Conservation (phyloP, 2,113 vertebrate genomes). For the Lethenteron camtschaticum region DNA sequence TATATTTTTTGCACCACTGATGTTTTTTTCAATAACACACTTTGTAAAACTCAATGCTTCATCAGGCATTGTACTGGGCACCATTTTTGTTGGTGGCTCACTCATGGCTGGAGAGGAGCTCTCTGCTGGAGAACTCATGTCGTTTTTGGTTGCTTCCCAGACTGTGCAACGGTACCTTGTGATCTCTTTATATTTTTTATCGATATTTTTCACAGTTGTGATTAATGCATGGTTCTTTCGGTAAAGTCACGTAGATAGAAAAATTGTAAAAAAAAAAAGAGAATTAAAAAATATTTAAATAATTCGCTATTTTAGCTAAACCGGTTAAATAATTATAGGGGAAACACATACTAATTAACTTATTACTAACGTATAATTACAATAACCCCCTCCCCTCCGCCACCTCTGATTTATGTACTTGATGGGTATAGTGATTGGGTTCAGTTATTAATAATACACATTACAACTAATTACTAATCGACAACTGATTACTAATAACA, state of each 20-base stretch:
- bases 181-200: no score
- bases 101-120: constrained; percentile 55
- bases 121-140: constrained; percentile 78
- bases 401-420: no score
- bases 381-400: no score
- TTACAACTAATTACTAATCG: no score
- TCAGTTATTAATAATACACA: no score
- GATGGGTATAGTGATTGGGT: no score
- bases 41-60: background rate
- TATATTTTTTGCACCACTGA: background rate
- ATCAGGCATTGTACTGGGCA: constrained; percentile 64
- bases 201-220: no score
- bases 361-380: no score
- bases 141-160: constrained; percentile 79
- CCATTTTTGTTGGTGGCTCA: constrained; percentile 65
- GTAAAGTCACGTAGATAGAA: background rate
- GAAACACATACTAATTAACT: no score
- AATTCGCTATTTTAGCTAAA: background rate
- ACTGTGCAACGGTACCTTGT: constrained; percentile 55
- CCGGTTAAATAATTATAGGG: no score
- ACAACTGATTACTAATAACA: no score
- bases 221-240: no score
- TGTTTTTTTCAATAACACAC: background rate
- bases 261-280: background rate
- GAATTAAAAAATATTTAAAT: background rate